Evolutionary conservation across 2,113 vertebrate genomes (phyloP).

Genomic region (Rhea americana): DNA sequence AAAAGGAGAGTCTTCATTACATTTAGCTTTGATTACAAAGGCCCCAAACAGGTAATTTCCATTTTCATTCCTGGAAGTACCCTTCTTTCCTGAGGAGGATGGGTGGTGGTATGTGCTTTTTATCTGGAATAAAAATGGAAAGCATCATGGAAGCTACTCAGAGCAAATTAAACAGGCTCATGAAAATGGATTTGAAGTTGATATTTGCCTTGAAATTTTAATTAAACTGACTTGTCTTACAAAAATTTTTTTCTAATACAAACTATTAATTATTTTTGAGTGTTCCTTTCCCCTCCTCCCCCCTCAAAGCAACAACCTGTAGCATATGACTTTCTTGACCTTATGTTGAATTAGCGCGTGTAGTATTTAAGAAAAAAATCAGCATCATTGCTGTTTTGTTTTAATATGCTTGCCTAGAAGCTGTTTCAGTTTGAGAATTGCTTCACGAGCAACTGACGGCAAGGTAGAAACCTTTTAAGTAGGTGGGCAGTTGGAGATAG

Average conservation of each 20-base stretch:
- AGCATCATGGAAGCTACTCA: background rate
- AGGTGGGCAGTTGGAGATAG: background rate
- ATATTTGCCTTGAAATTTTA: background rate
- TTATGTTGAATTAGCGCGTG: background rate
- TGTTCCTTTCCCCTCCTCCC: background rate
- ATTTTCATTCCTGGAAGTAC: background rate
- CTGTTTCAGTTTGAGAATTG: background rate
- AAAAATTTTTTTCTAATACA: background rate
- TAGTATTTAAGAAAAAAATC: background rate
- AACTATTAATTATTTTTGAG: background rate
- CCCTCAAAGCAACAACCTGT: background rate
- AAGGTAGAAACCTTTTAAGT: background rate
- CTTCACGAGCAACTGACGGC: background rate
- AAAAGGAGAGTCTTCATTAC: background rate
- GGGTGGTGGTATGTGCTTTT: background rate
- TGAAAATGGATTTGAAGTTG: background rate
- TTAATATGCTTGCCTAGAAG: background rate
- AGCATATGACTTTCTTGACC: background rate
- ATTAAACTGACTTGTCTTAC: background rate
- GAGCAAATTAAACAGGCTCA: background rate
- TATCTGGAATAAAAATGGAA: background rate
- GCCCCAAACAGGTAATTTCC: background rate
- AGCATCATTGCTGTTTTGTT: background rate
- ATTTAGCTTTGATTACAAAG: background rate
- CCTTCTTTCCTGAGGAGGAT: background rate